Base-by-base conservation (phyloP, 2,888 invertebrate genomes). In the Gari tellinella region DNA sequence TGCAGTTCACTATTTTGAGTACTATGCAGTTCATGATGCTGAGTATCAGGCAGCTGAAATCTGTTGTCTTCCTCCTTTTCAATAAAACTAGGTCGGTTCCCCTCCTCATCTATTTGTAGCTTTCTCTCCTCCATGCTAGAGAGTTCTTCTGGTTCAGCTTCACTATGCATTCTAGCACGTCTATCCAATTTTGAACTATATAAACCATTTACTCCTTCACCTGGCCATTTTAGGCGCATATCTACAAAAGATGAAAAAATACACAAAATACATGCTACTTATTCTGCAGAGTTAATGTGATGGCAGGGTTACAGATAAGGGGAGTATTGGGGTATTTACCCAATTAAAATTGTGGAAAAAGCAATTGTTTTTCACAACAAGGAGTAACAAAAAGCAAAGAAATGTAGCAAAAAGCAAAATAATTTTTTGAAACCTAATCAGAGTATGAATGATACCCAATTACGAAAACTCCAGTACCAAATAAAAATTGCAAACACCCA, bases 21-120 rank as follows among this genome's bases (percentile, higher is more conserved):
- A n/a, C 51, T 58, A 12, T 56, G 60, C 3, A 72, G 55, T 58
- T 77, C 77, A 51, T 53, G 68, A 41, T 64, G 67, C 53, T 79
- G 78, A 41, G 78, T 79, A 56, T 79, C 78, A 23, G 78, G 78
- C 17, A 74, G 61, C 48, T 74, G 78, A 48, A 64, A 79, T 37
- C 65, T 37, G 23, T 79, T 74, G 17, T 79, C 73, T 14, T 79
- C 78, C 19, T 75, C 75, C 31, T 10, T 4, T 10, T 31, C 10
- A 19, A 64, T 64, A 46, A 70, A 23, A 53, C 57, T 70, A 14
- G 75, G 62, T 46, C 62, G 66, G 55, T 70, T 70, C 25, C 70
- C 65, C n/a, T 72, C 72, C n/a, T n/a, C n/a, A 58, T 75, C 69
- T 45, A 70, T 75, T 40, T 69, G 53, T 53, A 69, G 55, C n/a